Evolutionary conservation across 1,140 invertebrate genomes (phyloP).

Genomic region (Zeugodacus cucurbitae): DNA sequence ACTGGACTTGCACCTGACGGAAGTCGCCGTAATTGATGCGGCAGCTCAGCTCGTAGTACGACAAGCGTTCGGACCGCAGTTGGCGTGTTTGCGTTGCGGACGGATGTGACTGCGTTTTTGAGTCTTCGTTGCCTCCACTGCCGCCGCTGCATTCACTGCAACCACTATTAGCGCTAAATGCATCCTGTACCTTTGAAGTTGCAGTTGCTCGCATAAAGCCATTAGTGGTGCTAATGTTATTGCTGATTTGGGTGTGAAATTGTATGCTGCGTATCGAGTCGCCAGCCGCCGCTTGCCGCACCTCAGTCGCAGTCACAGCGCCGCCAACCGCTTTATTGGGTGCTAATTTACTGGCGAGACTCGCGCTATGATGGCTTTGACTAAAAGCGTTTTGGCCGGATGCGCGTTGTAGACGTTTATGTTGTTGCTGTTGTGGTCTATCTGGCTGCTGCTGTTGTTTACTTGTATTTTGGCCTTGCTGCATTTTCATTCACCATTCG

Average conservation of each 20-base stretch:
- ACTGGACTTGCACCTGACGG: conserved; percentile 18
- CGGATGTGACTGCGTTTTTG: background rate
- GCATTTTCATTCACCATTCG: background rate
- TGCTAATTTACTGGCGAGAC: background rate
- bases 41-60: conserved; percentile 35
- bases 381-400: background rate
- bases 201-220: background rate
- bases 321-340: background rate
- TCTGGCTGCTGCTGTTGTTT: conserved; percentile 26
- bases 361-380: background rate
- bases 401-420: background rate
- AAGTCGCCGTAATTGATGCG: conserved; percentile 25
- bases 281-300: background rate
- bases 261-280: background rate
- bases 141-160: background rate
- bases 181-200: conserved; percentile 27
- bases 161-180: background rate
- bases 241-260: conserved; percentile 5
- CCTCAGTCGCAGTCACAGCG: background rate
- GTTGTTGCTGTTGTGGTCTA: background rate
- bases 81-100: background rate
- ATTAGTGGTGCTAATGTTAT: background rate
- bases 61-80: background rate
- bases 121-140: background rate
- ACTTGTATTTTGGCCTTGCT: background rate